A percentile compares a stretch with the other conserved stretches of the same genome.
These are phyloP conservation scores for Philonicus albiceps DNA, from an alignment of 2,888 invertebrate species.

Conservation along the genomic window DNA sequence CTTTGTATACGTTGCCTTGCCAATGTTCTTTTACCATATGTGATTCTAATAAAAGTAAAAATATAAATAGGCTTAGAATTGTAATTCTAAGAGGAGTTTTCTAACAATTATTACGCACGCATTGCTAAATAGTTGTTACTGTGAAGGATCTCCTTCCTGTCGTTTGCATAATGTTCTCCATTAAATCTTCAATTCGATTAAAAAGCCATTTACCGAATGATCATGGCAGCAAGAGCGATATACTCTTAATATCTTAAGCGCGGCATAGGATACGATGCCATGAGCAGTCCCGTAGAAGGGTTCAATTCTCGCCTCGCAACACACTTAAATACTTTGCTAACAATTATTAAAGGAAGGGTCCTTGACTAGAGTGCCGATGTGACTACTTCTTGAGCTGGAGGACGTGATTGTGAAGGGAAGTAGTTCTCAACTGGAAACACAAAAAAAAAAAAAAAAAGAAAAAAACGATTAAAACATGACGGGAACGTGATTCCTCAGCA, in stretches of 20 bases:
- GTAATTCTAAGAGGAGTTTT: background rate
- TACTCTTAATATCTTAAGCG: background rate
- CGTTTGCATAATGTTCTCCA: slow-evolving; percentile 9
- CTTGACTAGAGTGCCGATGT: slow-evolving; percentile 15
- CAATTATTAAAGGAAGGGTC: slow-evolving; percentile 30
- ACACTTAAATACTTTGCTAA: slow-evolving; percentile 37
- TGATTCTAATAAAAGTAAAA: too few relatives aligned
- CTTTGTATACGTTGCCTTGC: too few relatives aligned
- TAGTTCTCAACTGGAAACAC: slow-evolving; percentile 32
- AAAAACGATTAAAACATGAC: slow-evolving; percentile 46
- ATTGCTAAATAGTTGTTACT: background rate
- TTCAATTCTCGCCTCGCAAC: background rate
- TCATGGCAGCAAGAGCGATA: background rate
- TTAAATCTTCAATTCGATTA: background rate
- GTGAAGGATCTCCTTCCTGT: background rate
- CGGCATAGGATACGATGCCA: background rate
- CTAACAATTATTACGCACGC: background rate
- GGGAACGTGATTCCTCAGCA: slow-evolving; percentile 41
- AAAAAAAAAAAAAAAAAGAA: too few relatives aligned
- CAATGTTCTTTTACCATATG: too few relatives aligned
- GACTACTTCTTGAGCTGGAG: slow-evolving; percentile 13
- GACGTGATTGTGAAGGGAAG: slow-evolving; percentile 45
- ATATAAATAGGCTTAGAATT: background rate
- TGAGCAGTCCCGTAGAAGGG: background rate
- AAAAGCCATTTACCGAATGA: slow-evolving; percentile 25